Percentiles rank a stretch among this genome's conserved stretches.
phyloP scores from a whole-genome alignment of 2,113 vertebrate species.

The Arothron firmamentum region DNA sequence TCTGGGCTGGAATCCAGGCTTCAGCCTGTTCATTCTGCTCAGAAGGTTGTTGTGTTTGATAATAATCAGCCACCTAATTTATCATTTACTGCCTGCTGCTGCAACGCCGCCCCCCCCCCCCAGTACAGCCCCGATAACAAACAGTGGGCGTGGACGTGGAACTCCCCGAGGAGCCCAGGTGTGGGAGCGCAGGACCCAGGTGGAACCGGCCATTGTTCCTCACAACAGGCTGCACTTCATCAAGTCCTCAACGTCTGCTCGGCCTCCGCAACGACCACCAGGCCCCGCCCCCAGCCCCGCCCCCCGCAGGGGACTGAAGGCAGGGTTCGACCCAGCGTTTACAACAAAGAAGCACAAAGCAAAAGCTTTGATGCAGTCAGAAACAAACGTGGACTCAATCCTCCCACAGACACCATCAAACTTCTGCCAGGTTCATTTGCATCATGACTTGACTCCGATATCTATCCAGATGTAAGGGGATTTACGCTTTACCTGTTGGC shows the following conservation, averaged over 20 bases:
- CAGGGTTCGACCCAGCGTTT: not conserved
- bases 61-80: no score
- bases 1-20: not conserved
- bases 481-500: no score
- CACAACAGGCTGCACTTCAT: constrained; percentile 53
- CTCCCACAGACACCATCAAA: no score
- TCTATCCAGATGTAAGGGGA: no score
- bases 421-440: no score
- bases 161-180: constrained; percentile 38
- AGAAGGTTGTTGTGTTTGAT: not conserved
- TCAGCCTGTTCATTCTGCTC: not conserved
- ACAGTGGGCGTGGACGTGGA: constrained; percentile 39
- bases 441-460: no score
- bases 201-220: constrained; percentile 61
- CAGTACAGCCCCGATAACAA: constrained; percentile 5
- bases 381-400: no score
- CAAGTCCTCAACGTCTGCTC: constrained; percentile 37
- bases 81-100: no score
- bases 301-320: not conserved
- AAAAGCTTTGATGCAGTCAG: no score
- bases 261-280: constrained; percentile 29
- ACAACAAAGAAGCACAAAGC: no score
- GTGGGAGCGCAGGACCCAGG: constrained; percentile 55
- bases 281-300: not conserved
- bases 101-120: no score